Base-by-base conservation (phyloP, 2,888 invertebrate genomes). In the Leptinotarsa peninsularis region DNA sequence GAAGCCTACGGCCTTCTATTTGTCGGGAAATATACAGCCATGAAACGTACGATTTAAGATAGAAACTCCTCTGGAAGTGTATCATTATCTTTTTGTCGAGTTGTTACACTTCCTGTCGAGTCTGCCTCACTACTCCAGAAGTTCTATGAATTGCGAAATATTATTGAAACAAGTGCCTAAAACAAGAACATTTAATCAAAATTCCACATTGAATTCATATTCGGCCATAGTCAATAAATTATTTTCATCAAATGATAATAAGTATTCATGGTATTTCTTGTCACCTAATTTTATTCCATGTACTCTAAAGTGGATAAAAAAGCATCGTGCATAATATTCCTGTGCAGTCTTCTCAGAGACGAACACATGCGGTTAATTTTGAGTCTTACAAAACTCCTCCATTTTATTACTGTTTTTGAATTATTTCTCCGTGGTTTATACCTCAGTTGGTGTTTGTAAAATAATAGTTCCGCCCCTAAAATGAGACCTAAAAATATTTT, bases 261-360 rank as follows among this genome's bases (percentile, higher is more conserved):
- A 54, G 17, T 17, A 7, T 18, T 54, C 3, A 17, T 54, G n/a
- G 54, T 54, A n/a, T 54, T 54, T 18, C 5, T n/a, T 66, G 0
- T 23, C 14, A 14, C 27, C 2, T 14, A 2, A 33, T 49, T 54
- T 74, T 82, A 86, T 75, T 86, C 85, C 21, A 84, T 69, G 78
- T 86, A 86, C 74, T 85, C 86, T 27, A 86, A 75, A 43, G 85
- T 85, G 10, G 82, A 79, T 14, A 84, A 81, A 76, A 83, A 82
- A n/a, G 84, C 85, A 49, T 86, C 85, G 43, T 84, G 83, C 83
- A 84, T 84, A 4, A 82, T 71, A 77, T 83, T 80, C 72, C 81
- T 76, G 68, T 84, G 84, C 33, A 76, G 56, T 72, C 81, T 77
- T 76, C 73, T 70, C 7, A 83, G 14, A 66, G 73, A 66, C 23